Conservation (phyloP, 1,140 invertebrate species). For the Drosophila yakuba region DNA sequence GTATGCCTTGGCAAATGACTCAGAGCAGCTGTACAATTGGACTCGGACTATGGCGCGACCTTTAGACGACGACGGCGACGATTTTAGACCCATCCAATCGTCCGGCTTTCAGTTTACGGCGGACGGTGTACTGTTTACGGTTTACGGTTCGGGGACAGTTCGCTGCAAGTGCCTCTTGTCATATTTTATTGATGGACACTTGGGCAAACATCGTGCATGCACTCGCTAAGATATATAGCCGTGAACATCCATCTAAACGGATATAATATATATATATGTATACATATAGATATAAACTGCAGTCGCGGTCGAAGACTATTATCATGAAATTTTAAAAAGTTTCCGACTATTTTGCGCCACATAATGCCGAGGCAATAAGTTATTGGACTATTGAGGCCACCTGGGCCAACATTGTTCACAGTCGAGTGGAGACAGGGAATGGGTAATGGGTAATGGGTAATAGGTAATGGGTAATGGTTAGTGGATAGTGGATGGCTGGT, state of each 20-base stretch:
- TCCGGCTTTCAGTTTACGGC: background rate
- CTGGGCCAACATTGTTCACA: slow-evolving; percentile 48
- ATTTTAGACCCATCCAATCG: slow-evolving; percentile 16
- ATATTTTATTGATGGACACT: slow-evolving; percentile 67
- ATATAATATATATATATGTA: slow-evolving; percentile 18
- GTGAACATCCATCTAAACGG: slow-evolving; percentile 19
- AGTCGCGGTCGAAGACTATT: slow-evolving; percentile 50
- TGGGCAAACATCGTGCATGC: slow-evolving; percentile 47
- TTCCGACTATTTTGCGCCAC: slow-evolving; percentile 57
- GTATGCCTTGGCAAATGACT: slow-evolving; percentile 41
- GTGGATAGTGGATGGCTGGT: too few species aligned
- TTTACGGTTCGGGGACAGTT: slow-evolving; percentile 34
- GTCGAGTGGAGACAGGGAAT: background rate
- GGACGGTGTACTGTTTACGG: background rate
- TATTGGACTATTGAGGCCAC: slow-evolving; percentile 77
- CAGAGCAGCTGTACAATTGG: slow-evolving; percentile 41
- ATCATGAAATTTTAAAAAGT: slow-evolving; percentile 79
- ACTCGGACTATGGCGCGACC: slow-evolving; percentile 27
- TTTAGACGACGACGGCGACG: slow-evolving; percentile 24
- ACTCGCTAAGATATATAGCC: slow-evolving; percentile 37
- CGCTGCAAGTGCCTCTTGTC: slow-evolving; percentile 45
- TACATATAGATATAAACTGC: slow-evolving; percentile 26
- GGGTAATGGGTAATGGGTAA: too few species aligned
- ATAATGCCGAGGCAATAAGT: slow-evolving; percentile 70
- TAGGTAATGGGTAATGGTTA: too few species aligned